Base-by-base conservation (phyloP, 2,888 invertebrate genomes). In the Hirtodrosophila alboralis region DNA sequence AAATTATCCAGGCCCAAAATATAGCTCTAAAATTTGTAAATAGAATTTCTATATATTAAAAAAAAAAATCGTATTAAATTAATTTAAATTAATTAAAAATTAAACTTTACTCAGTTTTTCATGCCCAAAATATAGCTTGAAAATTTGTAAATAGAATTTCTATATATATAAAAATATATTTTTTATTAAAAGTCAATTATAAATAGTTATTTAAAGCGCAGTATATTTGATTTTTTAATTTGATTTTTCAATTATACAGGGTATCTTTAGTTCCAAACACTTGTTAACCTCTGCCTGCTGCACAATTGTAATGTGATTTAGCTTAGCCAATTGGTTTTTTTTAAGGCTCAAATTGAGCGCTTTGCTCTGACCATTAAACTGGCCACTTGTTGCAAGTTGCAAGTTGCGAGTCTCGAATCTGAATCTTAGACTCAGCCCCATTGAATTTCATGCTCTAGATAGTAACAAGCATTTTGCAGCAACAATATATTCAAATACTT, bases 371-470 rank as follows among this genome's bases (percentile, higher is more conserved):
- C 77, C 73, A 76, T 76, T 76, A 63, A n/a, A 65, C 37, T 75
- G 43, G 60, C 51, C 70, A 80, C 60, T 80, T 66, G 77, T 48
- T 27, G 10, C 40, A 30, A 38, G 45, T 47, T n/a, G n/a, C n/a
- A n/a, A n/a, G n/a, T n/a, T n/a, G n/a, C 18, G 18, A 18, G 18
- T 18, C 18, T 18, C 52, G 40, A 54, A 49, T 62, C 60, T 58
- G 45, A 51, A 56, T 54, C 69, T 62, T 62, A 61, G 64, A 60
- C 67, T n/a, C n/a, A n/a, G 72, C 56, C 61, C 65, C 57, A 64
- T 75, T 74, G 68, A 53, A 81, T 79, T 81, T 85, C 85, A 85
- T 80, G 80, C 80, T 80, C 80, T 78, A 80, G 75, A 84, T 85
- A 80, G 57, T 78, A 78, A 62, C 69, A 62, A 78, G 79, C 67